Conservation (phyloP, 2,113 vertebrate genomes). For the Nettapus auritus region DNA sequence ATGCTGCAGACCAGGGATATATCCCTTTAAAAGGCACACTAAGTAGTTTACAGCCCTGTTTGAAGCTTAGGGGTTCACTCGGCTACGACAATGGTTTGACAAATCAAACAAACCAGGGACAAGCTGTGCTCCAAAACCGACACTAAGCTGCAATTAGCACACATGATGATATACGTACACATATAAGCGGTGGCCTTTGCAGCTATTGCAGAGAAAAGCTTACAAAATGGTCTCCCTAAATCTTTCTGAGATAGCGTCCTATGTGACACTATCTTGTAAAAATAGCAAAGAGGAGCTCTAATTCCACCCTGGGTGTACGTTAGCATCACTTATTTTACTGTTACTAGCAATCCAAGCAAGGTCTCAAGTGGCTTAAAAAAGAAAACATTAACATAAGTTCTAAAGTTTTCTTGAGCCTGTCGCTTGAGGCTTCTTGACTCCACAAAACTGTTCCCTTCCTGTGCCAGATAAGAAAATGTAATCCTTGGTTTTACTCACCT, state of each 20-base stretch:
- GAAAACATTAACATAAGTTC: background rate
- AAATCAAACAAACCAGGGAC: background rate
- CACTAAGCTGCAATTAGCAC: background rate
- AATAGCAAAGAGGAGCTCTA: background rate
- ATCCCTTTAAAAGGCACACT: background rate
- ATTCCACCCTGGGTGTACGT: background rate
- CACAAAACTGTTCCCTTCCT: background rate
- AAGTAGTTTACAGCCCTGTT: background rate
- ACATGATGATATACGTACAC: rapidly evolving
- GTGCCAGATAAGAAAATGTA: background rate
- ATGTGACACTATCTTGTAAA: background rate
- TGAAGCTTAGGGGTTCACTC: no score
- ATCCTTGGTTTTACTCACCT: background rate
- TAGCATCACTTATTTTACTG: background rate
- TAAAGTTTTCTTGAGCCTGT: background rate
- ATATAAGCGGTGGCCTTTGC: background rate
- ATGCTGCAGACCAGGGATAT: background rate
- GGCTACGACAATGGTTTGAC: background rate
- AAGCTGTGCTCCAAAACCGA: background rate
- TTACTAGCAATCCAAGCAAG: background rate
- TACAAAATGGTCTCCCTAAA: background rate
- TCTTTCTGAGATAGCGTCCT: background rate
- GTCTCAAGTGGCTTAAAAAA: background rate
- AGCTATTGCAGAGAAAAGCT: background rate
- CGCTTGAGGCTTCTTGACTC: background rate